Base-by-base conservation (phyloP, 2,888 invertebrate species). In the Coecobrya sp. region DNA sequence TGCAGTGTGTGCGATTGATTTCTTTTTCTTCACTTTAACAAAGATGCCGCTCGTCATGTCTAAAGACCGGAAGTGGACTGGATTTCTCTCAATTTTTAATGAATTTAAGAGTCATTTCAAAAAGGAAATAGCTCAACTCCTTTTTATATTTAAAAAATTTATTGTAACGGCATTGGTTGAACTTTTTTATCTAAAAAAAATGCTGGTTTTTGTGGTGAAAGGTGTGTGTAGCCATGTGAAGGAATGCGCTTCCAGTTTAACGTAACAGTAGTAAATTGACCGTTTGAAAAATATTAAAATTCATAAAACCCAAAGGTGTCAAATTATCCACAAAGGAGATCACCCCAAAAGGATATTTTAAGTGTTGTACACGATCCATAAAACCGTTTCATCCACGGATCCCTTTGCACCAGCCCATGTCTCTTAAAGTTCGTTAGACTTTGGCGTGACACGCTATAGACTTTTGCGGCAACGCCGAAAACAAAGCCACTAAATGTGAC, bases 281-380 rank as follows among this genome's bases (percentile, higher is more conserved):
- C 0, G 79, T 88, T 65, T 79, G 79, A 22, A 88, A 19, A 1
- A 88, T 65, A 30, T 88, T 88, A 19, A 88, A 88, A 27, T 88
- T 79, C 19, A 88, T 10, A 62, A 88, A 88, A 5, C 16, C 13
- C 49, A 88, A 49, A 1, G 88, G 88, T 0, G 88, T 88, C 27
- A 81, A 11, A 11, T 65, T 49, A 11, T 27, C 22, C 7, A 88
- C 65, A 30, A 8, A 65, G 0, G 22, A 30, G 0, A 27, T 42
- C 27, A 59, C 45, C 0, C 81, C 81, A 65, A 79, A 88, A 5
- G 79, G 79, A n/a, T n/a, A 88, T 49, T 49, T 30, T 79, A 5
- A 88, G 65, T 1, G 81, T 45, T 0, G 79, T 25, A 22, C 79
- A 65, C 0, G 42, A 11, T 42, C 13, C 25, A 65, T 42, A 79